phyloP scores from a whole-genome alignment of 2,888 invertebrate genomes.

The Spilarctia lutea region DNA sequence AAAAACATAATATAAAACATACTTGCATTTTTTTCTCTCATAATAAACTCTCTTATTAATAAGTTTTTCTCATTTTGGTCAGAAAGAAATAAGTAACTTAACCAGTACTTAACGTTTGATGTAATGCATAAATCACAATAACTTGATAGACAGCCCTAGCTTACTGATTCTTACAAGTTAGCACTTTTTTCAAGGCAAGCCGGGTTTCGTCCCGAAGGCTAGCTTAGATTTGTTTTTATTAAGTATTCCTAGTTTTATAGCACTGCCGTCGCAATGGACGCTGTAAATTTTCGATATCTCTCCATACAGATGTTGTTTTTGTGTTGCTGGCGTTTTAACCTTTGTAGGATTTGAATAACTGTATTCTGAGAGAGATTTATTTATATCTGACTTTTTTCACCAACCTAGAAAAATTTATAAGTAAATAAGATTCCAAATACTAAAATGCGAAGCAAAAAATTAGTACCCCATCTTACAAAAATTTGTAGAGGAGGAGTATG shows the following conservation, averaged over 20 bases:
- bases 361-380: not conserved
- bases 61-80: too few relatives aligned
- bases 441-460: too few relatives aligned
- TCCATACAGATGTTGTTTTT: slow-evolving; percentile 7
- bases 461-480: too few relatives aligned
- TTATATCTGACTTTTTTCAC: not conserved
- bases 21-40: not conserved
- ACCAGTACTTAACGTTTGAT: not conserved
- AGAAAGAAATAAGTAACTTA: not conserved
- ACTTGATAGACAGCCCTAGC: slow-evolving; percentile 57
- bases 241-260: slow-evolving; percentile 41
- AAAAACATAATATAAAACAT: too few relatives aligned
- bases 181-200: slow-evolving; percentile 64
- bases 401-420: too few relatives aligned
- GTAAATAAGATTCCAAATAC: too few relatives aligned
- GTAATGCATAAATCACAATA: not conserved
- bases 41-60: not conserved
- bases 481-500: too few relatives aligned
- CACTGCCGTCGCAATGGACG: slow-evolving; percentile 29
- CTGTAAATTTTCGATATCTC: slow-evolving; percentile 29
- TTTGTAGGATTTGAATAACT: slow-evolving; percentile 7
- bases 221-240: slow-evolving; percentile 60
- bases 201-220: slow-evolving; percentile 40
- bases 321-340: not conserved
- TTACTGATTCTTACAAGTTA: slow-evolving; percentile 58